Evolutionary conservation across 2,888 invertebrate species (phyloP), one percentile per base, ranked within the genome.

Genomic region (Pseudeuparius sepicola): DNA sequence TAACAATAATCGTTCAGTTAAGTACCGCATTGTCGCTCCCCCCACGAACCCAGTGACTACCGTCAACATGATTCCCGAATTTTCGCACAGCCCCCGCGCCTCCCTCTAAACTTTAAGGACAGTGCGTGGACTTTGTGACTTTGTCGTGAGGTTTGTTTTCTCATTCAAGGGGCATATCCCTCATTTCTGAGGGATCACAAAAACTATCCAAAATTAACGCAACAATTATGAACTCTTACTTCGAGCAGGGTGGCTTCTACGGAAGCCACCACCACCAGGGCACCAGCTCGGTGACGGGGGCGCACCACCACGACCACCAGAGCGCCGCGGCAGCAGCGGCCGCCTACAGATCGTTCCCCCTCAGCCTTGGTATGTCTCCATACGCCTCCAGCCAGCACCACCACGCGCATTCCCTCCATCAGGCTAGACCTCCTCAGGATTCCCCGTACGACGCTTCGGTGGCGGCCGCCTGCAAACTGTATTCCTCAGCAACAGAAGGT

Each of bases 241-340:
- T 90, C 66, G 90, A 90, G 72, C 90, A 90, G 72, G 82, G 84
- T 64, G 89, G 89, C 66, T 92, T 92, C 72, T 90, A 92, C 71
- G 88, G 89, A 58, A 74, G 81, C 56, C 87, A 88, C 65, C 88
- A 88, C 60, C 81, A 87, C 68, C 81, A 88, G 68, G 73, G 75
- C 43, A 72, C 77, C 50, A 72, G 78, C 40, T 67, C 73, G 63
- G 66, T 76, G 54, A 54, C 70, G 47, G 67, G 68, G 31, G 66
- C 67, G 26, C 69, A 75, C 41, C 72, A 71, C 45, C 73, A 74
- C 46, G 77, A 77, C 53, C 72, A 73, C 44, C 76, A 77, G 53
- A 84, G 87, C 50, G 78, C 84, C 63, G 70, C 78, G 47, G 70
- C 77, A 31, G 70, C 76, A 31, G 75, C 75, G 33, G 77, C 77